These are phyloP conservation scores for Tinamus guttatus DNA, from an alignment of 2,113 vertebrate genomes.

Conservation along the genomic window DNA sequence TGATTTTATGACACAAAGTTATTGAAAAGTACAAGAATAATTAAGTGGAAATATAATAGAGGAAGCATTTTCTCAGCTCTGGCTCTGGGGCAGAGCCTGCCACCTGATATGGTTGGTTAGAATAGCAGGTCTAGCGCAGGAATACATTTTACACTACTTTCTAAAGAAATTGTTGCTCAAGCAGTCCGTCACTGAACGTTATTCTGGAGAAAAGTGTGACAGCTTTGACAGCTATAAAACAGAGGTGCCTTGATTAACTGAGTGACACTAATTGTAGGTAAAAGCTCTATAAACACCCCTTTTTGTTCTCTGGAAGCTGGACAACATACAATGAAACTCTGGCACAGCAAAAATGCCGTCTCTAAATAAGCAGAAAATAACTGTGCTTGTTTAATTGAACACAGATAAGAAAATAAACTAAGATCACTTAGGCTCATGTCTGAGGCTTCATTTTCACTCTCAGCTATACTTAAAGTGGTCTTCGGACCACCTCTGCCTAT, in stretches of 20 bases:
- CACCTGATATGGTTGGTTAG: slow-evolving; percentile 61
- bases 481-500: slow-evolving; percentile 8
- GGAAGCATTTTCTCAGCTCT: slow-evolving; percentile 55
- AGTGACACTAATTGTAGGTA: slow-evolving; percentile 78
- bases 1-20: slow-evolving; percentile 72
- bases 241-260: slow-evolving; percentile 74
- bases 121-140: slow-evolving; percentile 43
- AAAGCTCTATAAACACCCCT: slow-evolving; percentile 73
- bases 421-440: neutral
- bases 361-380: slow-evolving; percentile 77
- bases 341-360: slow-evolving; percentile 55
- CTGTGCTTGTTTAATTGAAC: slow-evolving; percentile 64
- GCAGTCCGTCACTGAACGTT: slow-evolving; percentile 54
- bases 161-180: slow-evolving; percentile 60
- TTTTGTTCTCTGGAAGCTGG: slow-evolving; percentile 63
- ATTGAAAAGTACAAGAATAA: slow-evolving; percentile 75
- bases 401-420: slow-evolving; percentile 71
- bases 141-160: slow-evolving; percentile 54
- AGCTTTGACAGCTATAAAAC: slow-evolving; percentile 70
- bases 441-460: slow-evolving; percentile 54
- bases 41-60: slow-evolving; percentile 72
- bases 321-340: slow-evolving; percentile 45
- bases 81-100: slow-evolving; percentile 26
- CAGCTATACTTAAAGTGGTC: neutral
- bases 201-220: slow-evolving; percentile 60